Evolutionary conservation across 2,888 invertebrate genomes (phyloP).

Genomic region (Latrodectus elegans): DNA sequence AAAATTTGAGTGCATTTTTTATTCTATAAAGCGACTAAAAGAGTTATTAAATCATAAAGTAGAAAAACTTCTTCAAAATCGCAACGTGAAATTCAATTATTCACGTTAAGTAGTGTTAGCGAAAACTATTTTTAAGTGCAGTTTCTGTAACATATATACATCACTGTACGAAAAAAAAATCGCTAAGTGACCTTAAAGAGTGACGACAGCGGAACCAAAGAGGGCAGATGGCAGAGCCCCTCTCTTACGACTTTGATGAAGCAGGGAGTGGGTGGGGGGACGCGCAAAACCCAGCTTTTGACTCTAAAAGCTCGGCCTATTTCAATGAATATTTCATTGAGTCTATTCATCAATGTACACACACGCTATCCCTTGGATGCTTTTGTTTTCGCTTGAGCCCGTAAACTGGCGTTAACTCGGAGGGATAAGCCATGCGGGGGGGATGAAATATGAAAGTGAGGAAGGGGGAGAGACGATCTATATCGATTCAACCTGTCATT

Average conservation of each 20-base stretch:
- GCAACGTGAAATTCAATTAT: no score
- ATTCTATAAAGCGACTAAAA: no score
- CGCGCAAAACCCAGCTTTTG: conserved; percentile 40
- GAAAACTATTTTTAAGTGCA: no score
- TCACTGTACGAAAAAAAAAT: neutral
- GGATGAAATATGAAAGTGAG: conserved; percentile 11
- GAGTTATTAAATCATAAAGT: no score
- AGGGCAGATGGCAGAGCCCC: conserved; percentile 19
- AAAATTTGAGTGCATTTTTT: no score
- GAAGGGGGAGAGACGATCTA: conserved; percentile 24
- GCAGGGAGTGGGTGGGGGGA: conserved; percentile 9
- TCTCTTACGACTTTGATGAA: conserved; percentile 24
- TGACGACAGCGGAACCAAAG: conserved; percentile 35
- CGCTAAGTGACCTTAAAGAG: conserved; percentile 2
- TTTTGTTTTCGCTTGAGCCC: conserved; percentile 42
- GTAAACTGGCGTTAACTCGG: conserved; percentile 26
- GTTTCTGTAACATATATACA: no score
- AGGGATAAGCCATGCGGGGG: conserved; percentile 2
- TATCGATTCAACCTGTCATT: conserved; percentile 68
- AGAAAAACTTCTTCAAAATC: no score
- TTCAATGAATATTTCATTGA: conserved; percentile 67
- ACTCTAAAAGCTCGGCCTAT: conserved; percentile 56
- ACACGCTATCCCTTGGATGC: conserved; percentile 40
- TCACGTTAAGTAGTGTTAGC: no score
- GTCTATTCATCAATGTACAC: conserved; percentile 60